Base-by-base conservation (phyloP, 2,797 vertebrate species). In the Sandelia bainsii region DNA sequence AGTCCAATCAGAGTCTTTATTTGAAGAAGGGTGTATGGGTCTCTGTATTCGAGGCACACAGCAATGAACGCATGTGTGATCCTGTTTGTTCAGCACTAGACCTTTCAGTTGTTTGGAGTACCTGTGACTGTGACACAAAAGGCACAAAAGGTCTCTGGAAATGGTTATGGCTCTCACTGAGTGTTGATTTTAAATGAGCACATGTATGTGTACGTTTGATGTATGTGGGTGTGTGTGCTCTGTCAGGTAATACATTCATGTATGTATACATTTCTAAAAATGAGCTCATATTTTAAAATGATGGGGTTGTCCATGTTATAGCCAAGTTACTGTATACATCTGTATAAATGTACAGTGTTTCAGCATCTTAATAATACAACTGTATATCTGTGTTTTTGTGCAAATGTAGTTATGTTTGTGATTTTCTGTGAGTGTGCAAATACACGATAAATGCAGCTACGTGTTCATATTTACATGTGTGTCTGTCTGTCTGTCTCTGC, bases 121-220 rank as follows among this genome's bases (percentile, higher is more conserved):
- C 58, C 25, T 27, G 19, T 0, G 37, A 60, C 50, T 81, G 48
- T 79, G 49, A 64, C 13, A 1, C 62, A 52, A 75, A 71, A 70
- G 68, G 48, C 69, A 71, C 58, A 79, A 40, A 63, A 80, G 44
- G 62, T 51, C 63, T 72, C 46, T 87, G 74, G 81, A 78, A 87
- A 86, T 64, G 45, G 66, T 86, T 84, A 83, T 62, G 63, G 67
- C 76, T 75, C 76, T 79, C 53, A 69, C 39, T 65, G 20, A 74
- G 70, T 82, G 82, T 89, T 85, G 72, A 86, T 90, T 86, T 89
- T 84, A 87, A 89, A 84, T 83, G 71, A 76, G 63, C 67, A 25
- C 56, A 79, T 82, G 56, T 76, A 63, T 70, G 52, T 60, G 68
- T 64, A 69, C 25, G 52, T 77, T 66, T 79, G 77, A 78, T 80